A percentile compares a stretch with the other conserved stretches of the same genome.
phyloP scores from a whole-genome alignment of 2,113 vertebrate genomes.

The Ptilonorhynchus violaceus region DNA sequence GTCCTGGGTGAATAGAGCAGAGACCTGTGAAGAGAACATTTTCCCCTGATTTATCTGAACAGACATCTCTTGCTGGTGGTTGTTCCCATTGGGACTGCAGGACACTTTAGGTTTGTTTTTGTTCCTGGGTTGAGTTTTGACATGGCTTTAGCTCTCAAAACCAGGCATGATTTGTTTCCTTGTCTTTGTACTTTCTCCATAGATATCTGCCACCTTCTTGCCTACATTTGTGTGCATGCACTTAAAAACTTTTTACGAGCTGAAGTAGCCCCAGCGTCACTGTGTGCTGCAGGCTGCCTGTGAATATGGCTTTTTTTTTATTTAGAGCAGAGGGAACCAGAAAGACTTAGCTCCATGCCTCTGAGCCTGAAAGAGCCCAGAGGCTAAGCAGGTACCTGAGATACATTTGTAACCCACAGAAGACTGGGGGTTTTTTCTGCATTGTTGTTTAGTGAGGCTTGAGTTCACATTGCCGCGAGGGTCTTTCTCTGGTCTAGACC shows the following conservation, averaged over 20 bases:
- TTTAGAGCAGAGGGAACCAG: not conserved
- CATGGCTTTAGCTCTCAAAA: not conserved
- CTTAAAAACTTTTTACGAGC: not conserved
- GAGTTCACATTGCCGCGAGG: not conserved
- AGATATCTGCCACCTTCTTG: not conserved
- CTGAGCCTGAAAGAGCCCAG: not conserved
- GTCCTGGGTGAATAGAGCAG: not conserved
- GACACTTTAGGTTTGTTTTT: not conserved
- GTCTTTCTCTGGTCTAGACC: slow-evolving; percentile 10
- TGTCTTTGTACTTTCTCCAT: not conserved
- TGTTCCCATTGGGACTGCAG: not conserved
- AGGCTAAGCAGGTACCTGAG: not conserved
- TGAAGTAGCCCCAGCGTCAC: not conserved
- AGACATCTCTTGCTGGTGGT: not conserved
- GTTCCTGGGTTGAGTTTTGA: not conserved
- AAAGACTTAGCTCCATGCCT: not conserved
- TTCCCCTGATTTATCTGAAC: not conserved
- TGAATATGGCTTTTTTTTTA: not conserved
- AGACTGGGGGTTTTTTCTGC: not conserved
- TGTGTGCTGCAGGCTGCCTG: not conserved
- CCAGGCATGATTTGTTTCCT: not conserved
- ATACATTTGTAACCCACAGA: not conserved
- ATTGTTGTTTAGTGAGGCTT: not conserved
- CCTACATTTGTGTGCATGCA: not conserved
- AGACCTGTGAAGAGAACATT: not conserved